A percentile compares a stretch with the other conserved stretches of the same genome.
These are phyloP conservation scores for Cosmopolites sordidus DNA, from an alignment of 2,888 invertebrate species.

Conservation along the genomic window DNA sequence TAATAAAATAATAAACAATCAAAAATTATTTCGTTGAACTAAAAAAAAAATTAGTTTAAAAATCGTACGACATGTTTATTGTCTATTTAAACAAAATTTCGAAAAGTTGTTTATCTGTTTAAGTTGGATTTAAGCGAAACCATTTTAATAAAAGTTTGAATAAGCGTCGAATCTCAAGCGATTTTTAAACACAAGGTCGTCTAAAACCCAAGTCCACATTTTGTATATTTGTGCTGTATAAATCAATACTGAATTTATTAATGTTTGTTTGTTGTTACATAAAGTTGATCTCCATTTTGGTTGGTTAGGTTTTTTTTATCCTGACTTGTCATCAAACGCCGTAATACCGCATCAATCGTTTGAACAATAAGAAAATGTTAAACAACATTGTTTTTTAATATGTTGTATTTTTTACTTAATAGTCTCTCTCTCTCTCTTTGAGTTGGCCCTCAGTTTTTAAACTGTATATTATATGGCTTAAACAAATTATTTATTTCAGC, in stretches of 20 bases:
- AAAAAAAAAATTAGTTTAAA: no score
- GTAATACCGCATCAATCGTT: constrained; percentile 4
- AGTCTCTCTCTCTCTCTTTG: no score
- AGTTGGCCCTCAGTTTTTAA: no score
- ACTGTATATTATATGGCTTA: no score
- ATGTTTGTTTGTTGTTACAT: constrained; percentile 18
- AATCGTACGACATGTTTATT: constrained; percentile 5
- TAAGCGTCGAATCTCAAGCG: constrained; percentile 5
- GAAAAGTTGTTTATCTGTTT: constrained; percentile 10
- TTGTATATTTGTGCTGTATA: constrained; percentile 15
- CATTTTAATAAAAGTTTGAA: constrained; percentile 9
- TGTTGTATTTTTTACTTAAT: no score
- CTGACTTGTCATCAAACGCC: constrained; percentile 11
- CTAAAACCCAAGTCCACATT: constrained; percentile 16
- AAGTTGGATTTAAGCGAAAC: constrained; percentile 5
- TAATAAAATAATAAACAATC: no score
- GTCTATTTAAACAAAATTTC: constrained; percentile 6
- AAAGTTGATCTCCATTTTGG: constrained; percentile 8
- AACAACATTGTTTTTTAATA: constrained; percentile 26
- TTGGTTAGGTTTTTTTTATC: neutral
- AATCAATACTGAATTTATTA: constrained; percentile 18
- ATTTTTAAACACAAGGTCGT: constrained; percentile 17
- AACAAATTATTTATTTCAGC: no score
- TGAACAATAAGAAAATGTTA: constrained; percentile 6
- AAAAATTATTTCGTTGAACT: no score